Conservation (phyloP, 2,888 invertebrate genomes). For the Hirtodrosophila cameraria region DNA sequence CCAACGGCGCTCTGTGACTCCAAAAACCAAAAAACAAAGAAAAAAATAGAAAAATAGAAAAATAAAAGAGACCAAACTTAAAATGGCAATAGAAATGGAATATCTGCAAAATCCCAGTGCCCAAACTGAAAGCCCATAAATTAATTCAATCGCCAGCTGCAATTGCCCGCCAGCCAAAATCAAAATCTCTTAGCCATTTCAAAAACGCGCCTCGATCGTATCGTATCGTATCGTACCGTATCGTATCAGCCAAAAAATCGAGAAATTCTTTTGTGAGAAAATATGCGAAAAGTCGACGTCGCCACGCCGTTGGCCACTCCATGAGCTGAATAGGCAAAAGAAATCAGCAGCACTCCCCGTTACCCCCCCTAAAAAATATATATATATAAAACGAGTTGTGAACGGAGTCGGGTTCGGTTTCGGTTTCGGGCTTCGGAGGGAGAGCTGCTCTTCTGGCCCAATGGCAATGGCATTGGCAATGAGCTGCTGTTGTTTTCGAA, state of each 20-base stretch:
- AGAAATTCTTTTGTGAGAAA: conserved; percentile 76
- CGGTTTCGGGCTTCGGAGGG: neutral
- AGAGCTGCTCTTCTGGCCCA: conserved; percentile 28
- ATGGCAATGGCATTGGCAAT: conserved; percentile 33
- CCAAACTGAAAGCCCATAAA: conserved; percentile 63
- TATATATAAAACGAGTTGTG: conserved; percentile 55
- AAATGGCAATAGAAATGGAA: conserved; percentile 37
- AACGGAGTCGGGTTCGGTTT: neutral
- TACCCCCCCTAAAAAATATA: conserved; percentile 11
- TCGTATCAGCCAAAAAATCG: conserved; percentile 30
- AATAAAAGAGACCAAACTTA: neutral
- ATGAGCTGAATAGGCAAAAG: conserved; percentile 65
- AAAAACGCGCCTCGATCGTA: conserved; percentile 37
- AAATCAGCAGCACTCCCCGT: conserved; percentile 46
- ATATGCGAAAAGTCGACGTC: conserved; percentile 67
- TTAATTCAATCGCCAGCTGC: conserved; percentile 73
- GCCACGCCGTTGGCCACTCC: conserved; percentile 41
- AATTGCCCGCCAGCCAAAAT: conserved; percentile 61
- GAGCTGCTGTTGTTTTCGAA: conserved; percentile 41
- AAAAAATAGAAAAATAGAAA: conserved; percentile 1
- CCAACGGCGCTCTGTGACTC: conserved; percentile 53
- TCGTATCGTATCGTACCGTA: too few relatives aligned
- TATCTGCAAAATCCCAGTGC: conserved; percentile 32
- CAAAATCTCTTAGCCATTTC: conserved; percentile 31
- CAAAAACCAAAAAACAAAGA: conserved; percentile 8